phyloP scores from a whole-genome alignment of 92 coral and sea anemone species.

The Pocillopora grandis region DNA sequence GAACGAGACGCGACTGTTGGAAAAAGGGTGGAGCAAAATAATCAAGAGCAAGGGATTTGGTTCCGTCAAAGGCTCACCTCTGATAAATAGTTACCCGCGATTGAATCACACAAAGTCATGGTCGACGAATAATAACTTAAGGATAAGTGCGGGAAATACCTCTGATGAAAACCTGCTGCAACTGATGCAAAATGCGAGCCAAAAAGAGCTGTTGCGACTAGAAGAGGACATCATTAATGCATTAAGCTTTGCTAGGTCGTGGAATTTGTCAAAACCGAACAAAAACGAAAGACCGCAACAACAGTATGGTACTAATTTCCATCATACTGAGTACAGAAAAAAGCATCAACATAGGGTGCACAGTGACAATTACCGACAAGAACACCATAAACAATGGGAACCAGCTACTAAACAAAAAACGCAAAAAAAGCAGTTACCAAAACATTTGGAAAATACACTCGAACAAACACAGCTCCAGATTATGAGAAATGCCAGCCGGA shows the following conservation, averaged over 20 bases:
- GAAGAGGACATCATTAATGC: constrained; percentile 9
- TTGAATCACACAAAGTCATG: background rate
- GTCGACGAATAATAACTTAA: background rate
- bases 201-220: constrained; percentile 1
- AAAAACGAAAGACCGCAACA: background rate
- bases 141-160: background rate
- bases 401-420: no score
- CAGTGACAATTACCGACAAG: no score
- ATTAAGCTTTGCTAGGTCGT: background rate
- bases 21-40: constrained; percentile 18
- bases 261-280: background rate
- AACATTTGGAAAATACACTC: background rate
- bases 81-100: background rate
- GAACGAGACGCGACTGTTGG: background rate
- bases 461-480: constrained; percentile 9
- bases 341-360: no score
- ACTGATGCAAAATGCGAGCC: constrained; percentile 5
- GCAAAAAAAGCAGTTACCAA: no score
- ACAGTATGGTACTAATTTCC: background rate
- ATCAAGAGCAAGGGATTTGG: background rate
- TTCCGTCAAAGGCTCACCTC: background rate
- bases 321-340: no score
- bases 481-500: background rate
- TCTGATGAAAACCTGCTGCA: constrained; percentile 2
- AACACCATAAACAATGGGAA: no score